These are phyloP conservation scores for Psilanteris sp. DNA, from an alignment of 1,140 invertebrate species.

Conservation along the genomic window DNA sequence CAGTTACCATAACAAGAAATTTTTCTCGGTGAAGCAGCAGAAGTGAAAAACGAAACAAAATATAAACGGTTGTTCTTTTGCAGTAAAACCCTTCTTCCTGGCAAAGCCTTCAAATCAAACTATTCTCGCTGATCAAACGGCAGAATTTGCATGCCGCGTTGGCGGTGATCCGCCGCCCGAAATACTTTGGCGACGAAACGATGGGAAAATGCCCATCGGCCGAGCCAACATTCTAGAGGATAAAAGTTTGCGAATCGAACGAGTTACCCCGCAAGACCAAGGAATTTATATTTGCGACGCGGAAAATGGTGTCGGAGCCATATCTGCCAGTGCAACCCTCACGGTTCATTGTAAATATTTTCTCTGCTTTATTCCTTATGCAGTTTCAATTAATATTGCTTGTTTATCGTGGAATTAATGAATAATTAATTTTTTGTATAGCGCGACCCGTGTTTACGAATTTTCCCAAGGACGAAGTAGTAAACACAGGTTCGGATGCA, in stretches of 20 bases:
- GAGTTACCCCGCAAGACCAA: slow-evolving; percentile 87
- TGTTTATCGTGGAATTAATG: too few relatives aligned
- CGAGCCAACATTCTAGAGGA: slow-evolving; percentile 87
- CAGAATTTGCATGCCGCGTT: slow-evolving; percentile 93
- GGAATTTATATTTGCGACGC: slow-evolving; percentile 91
- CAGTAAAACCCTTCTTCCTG: slow-evolving; percentile 94
- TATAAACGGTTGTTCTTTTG: slow-evolving; percentile 76
- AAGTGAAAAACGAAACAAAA: slow-evolving; percentile 12
- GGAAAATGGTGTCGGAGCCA: slow-evolving; percentile 87
- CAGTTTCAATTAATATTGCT: too few relatives aligned
- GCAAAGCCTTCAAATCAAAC: slow-evolving; percentile 91
- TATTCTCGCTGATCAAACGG: slow-evolving; percentile 88
- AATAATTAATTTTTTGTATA: slow-evolving; percentile 70
- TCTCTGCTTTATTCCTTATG: too few relatives aligned
- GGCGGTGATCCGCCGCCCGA: slow-evolving; percentile 94
- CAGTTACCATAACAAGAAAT: too few relatives aligned
- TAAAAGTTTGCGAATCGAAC: slow-evolving; percentile 87
- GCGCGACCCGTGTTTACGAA: slow-evolving; percentile 89
- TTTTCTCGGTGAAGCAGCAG: too few relatives aligned
- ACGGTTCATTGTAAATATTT: slow-evolving; percentile 85
- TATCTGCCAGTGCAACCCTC: slow-evolving; percentile 86
- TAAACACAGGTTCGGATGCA: slow-evolving; percentile 87
- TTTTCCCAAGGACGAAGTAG: slow-evolving; percentile 88
- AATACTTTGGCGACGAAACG: slow-evolving; percentile 93
- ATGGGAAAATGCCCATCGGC: slow-evolving; percentile 89